Evolutionary conservation across 1,140 invertebrate species (phyloP), one percentile per base, ranked within the genome.

Genomic region (Drosophila pallidifrons): DNA sequence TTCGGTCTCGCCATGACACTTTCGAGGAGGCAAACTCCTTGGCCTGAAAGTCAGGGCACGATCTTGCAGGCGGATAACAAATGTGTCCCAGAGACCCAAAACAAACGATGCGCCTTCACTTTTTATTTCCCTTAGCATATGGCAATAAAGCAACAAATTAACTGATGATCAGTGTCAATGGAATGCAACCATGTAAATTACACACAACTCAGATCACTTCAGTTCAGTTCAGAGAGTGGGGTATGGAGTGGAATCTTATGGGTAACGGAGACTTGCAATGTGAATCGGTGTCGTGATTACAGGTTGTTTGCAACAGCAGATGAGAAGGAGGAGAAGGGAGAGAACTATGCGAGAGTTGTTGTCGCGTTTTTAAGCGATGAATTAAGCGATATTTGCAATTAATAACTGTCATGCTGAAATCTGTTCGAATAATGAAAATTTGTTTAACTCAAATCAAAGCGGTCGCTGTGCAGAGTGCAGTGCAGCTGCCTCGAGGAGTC

Each of bases 331-430:
- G 15, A 11, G 20, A 20, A 16, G 76, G 63, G 58, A 57, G 28
- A 57, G 35, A 16, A 25, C 15, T 87, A 83, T 89, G 81, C 78
- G 77, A 88, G 67, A 88, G 67, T 54, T 88, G 85, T 88, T 89
- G 85, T 89, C 85, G 85, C 77, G 52, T 57, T 89, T 89, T 83
- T 68, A 89, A 87, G 87, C 87, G 88, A 91, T 91, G 88, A 91
- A 91, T 91, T 91, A 91, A 91, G 88, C 87, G 88, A 91, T 91
- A 91, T 91, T 91, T 91, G 88, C 88, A 91, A 91, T 91, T 91
- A 91, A 91, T 91, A 91, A 91, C 88, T 91, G 88, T 91, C 88
- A 91, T 83, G 88, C 75, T 87, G 75, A 87, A 91, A 91, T 91
- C 88, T 91, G 79, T 77, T 70, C 79, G 85, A 89, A 85, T 85